Evolutionary conservation across 2,113 vertebrate genomes (phyloP), one percentile per base, ranked within the genome.

Genomic region (Antechinus stuartii): DNA sequence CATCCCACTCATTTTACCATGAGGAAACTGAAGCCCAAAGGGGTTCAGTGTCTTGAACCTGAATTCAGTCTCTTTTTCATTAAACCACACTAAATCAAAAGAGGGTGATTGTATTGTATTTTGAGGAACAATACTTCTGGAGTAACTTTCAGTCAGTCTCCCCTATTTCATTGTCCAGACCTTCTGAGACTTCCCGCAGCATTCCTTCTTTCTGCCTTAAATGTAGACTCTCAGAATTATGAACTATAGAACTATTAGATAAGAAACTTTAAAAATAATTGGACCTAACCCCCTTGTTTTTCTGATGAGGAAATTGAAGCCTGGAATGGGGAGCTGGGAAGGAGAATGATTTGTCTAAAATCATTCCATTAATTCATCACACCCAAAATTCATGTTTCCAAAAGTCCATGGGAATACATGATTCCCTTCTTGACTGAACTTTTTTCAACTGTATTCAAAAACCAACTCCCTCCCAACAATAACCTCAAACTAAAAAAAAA

Each of bases 311-410:
- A 84, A 84, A 84, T 68, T 84, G 68, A 84, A 84, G 68, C 16
- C n/a, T 84, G n/a, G 68, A 35, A 22, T 84, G 16, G 61, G n/a
- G n/a, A 7, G 16, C 8, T 42, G n/a, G 68, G 35, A 76, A 6
- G 35, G 68, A 84, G n/a, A 84, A 84, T n/a, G 35, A 84, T 84
- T 84, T 84, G n/a, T 84, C 68, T 84, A 84, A 84, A 84, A 84
- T 84, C 68, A 42, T 5, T 84, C 68, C 68, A 84, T 84, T 84
- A 84, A 84, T 84, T 84, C 42, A 84, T 19, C 16, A 42, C 19
- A 84, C 35, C 5, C 19, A 42, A 76, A 84, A 84, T 22, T 0
- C 14, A 42, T 84, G 68, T 84, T 84, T 84, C 68, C 68, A 84
- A n/a, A 84, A n/a, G n/a, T 19, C 68, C 35, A 42, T 84, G 68